Percentiles rank a stretch among this genome's conserved stretches.
These are phyloP conservation scores for Silurus meridionalis DNA, from an alignment of 2,113 vertebrate species.

Conservation along the genomic window DNA sequence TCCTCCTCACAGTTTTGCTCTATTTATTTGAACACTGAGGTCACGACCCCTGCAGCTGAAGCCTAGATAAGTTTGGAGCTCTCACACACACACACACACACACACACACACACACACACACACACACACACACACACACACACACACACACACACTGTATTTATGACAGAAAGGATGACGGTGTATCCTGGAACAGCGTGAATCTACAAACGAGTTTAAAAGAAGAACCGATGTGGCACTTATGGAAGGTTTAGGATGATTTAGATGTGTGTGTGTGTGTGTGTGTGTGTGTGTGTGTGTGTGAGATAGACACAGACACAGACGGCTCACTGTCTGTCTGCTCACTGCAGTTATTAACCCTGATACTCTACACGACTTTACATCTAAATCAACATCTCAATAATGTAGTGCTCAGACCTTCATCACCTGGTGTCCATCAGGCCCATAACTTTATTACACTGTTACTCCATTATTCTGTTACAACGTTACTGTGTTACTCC, in stretches of 20 bases:
- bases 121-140: too few species aligned
- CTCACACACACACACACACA: not conserved
- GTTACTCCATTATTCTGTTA: not conserved
- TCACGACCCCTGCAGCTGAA: not conserved
- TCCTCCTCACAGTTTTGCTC: slow-evolving; percentile 34
- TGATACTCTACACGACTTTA: not conserved
- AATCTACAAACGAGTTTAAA: not conserved
- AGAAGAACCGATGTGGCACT: not conserved
- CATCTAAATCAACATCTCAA: not conserved
- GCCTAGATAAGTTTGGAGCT: not conserved
- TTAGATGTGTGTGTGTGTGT: not conserved
- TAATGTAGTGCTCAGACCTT: not conserved
- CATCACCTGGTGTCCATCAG: not conserved
- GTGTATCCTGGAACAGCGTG: slow-evolving; percentile 1
- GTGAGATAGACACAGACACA: not conserved
- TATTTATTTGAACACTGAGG: slow-evolving; percentile 31
- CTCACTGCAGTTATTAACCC: not conserved
- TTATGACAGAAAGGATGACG: slow-evolving; percentile 1
- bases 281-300: not conserved
- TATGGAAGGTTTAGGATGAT: not conserved
- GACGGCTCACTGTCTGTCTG: not conserved
- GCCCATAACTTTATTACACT: not conserved
- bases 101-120: too few species aligned
- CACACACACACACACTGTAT: not conserved
- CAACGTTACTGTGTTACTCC: not conserved